These are phyloP conservation scores for Zaprionus nigranus DNA, from an alignment of 1,140 invertebrate species.

Conservation along the genomic window DNA sequence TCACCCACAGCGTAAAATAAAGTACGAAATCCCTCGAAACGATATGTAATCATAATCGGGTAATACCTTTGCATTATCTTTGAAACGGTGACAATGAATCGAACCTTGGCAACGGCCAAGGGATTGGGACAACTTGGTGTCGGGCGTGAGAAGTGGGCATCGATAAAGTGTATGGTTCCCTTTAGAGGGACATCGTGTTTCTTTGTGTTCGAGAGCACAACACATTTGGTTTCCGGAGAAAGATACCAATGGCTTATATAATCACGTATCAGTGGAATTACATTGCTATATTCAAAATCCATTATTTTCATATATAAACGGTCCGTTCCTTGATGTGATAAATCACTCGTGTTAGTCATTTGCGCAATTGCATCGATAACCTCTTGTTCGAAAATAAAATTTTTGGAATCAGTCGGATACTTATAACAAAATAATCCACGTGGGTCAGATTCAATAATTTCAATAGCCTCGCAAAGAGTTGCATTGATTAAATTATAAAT, in stretches of 20 bases:
- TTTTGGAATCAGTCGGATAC: conserved; percentile 6
- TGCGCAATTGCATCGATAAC: background rate
- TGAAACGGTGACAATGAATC: conserved; percentile 65
- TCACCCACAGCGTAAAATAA: conserved; percentile 66
- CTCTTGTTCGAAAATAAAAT: background rate
- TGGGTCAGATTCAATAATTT: conserved; percentile 61
- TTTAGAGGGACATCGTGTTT: conserved; percentile 51
- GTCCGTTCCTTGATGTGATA: conserved; percentile 25
- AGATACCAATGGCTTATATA: conserved; percentile 59
- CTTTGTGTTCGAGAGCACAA: conserved; percentile 55
- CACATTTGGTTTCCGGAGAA: conserved; percentile 67
- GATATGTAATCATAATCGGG: conserved; percentile 74
- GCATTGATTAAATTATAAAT: conserved; percentile 39
- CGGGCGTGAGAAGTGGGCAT: conserved; percentile 74
- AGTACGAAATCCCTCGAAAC: conserved; percentile 68
- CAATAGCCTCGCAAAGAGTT: conserved; percentile 58
- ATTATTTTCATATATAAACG: conserved; percentile 43
- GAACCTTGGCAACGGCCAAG: conserved; percentile 70
- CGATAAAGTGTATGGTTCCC: conserved; percentile 65
- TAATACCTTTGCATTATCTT: conserved; percentile 50
- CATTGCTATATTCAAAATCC: conserved; percentile 57
- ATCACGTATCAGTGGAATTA: conserved; percentile 56
- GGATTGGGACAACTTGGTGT: conserved; percentile 70
- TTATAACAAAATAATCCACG: conserved; percentile 62
- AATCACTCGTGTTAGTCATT: background rate